These are phyloP conservation scores for Drosophila picticornis DNA, from an alignment of 2,888 invertebrate genomes.

Conservation along the genomic window DNA sequence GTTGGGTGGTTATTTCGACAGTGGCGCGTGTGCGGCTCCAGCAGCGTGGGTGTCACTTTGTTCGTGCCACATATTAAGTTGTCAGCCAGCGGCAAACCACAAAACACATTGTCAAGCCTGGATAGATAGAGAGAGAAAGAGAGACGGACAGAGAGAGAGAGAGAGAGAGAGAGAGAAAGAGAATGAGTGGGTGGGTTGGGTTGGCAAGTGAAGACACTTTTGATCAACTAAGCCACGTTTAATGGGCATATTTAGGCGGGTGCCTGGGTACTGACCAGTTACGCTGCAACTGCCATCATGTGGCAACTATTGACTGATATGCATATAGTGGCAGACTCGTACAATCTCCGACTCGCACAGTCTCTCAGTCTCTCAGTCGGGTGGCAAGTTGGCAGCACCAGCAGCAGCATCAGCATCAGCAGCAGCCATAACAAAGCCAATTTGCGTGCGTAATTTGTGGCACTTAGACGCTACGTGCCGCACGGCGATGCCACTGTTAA, in stretches of 20 bases:
- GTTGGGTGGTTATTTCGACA: constrained; percentile 8
- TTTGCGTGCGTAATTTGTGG: constrained; percentile 81
- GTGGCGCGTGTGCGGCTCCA: constrained; percentile 26
- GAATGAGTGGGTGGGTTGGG: neutral
- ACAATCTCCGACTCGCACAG: neutral
- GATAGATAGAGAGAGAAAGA: neutral
- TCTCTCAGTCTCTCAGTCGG: constrained; percentile 1
- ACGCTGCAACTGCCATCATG: constrained; percentile 21
- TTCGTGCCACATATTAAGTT: constrained; percentile 79
- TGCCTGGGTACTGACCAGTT: constrained; percentile 44
- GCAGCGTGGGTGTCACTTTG: constrained; percentile 64
- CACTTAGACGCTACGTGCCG: constrained; percentile 75
- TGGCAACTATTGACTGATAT: constrained; percentile 61
- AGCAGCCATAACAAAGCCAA: constrained; percentile 70
- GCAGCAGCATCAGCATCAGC: constrained; percentile 3
- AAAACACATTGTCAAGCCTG: constrained; percentile 27
- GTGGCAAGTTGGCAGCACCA: neutral
- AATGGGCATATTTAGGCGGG: constrained; percentile 53
- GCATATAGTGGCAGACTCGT: constrained; percentile 37
- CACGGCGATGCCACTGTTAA: constrained; percentile 30
- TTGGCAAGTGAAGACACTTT: constrained; percentile 29
- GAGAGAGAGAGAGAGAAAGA: neutral
- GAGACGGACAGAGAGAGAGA: neutral
- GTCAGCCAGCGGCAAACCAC: constrained; percentile 55
- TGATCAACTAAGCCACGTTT: constrained; percentile 73